A percentile compares a stretch with the other conserved stretches of the same genome.
Evolutionary conservation across 2,888 invertebrate species (phyloP).

Genomic region (Dusona sp.): DNA sequence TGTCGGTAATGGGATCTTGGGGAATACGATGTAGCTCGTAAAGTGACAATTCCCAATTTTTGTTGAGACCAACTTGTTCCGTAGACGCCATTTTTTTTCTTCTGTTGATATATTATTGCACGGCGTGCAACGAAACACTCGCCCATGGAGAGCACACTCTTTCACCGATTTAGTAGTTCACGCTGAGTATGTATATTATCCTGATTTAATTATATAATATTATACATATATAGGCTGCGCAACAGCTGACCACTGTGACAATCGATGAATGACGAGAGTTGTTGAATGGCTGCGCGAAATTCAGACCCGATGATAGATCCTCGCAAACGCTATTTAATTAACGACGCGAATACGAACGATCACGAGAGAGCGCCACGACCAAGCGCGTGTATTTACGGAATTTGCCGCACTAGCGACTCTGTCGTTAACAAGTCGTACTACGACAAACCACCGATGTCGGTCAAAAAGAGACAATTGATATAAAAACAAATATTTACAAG

Average conservation of each 20-base stretch:
- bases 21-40: conserved; percentile 98
- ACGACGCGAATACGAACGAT: conserved; percentile 37
- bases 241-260: conserved; percentile 24
- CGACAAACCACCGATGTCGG: background rate
- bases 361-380: conserved; percentile 17
- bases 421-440: background rate
- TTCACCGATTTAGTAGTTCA: background rate
- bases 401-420: background rate
- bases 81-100: conserved; percentile 88
- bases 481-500: background rate
- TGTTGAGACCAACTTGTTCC: conserved; percentile 92
- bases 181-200: background rate
- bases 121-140: conserved; percentile 23
- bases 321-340: conserved; percentile 28
- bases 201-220: background rate
- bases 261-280: conserved; percentile 32
- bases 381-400: conserved; percentile 3
- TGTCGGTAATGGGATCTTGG: conserved; percentile 98
- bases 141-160: conserved; percentile 7
- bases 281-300: conserved; percentile 14
- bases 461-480: background rate
- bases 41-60: conserved; percentile 98
- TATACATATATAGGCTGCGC: conserved; percentile 2
- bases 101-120: conserved; percentile 22
- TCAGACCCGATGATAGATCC: background rate